Base-by-base conservation (phyloP, 2,888 invertebrate genomes). In the Philaethria dido region DNA sequence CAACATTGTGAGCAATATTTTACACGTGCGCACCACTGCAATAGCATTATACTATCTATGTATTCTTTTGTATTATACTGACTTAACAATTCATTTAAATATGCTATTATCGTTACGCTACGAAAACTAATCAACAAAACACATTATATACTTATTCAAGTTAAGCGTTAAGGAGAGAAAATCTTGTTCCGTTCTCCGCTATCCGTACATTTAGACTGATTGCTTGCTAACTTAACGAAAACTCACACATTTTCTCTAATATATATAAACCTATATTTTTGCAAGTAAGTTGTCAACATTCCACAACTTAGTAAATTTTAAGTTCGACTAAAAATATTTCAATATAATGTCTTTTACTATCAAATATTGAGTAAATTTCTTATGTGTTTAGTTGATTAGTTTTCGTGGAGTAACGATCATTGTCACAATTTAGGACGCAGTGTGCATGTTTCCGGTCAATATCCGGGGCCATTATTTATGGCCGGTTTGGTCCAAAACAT, bases 391-490 rank as follows among this genome's bases (percentile, higher is more conserved):
- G 60, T 50, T 69, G 69, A 74, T 72, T 74, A 74, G 69, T 66
- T 72, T 62, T 68, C 65, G 67, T 63, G 62, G 77, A 81, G 81
- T 78, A 82, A 83, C 81, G 83, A 81, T 83, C 79, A 83, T 82
- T 85, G 88, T 83, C 86, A 86, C 85, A 80, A 82, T 87, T 88
- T 78, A 79, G 77, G 74, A 81, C 74, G 76, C 83, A 79, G 78
- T 78, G 83, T 83, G 87, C 87, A 85, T 81, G 80, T 79, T 89
- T 92, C 90, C 91, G 87, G 77, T 77, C 85, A 84, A 87, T 88
- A 87, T 88, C 88, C 86, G 86, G 75, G 74, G 78, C 84, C 83
- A 88, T 89, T 89, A 89, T 89, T 88, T 85, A 85, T 81, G 83
- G 82, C 78, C 71, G 78, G 78, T 85, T 86, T 83, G 83, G 86